Evolutionary conservation across 2,888 invertebrate species (phyloP), one percentile per base, ranked within the genome.

Genomic region (Slavum lentiscoides): DNA sequence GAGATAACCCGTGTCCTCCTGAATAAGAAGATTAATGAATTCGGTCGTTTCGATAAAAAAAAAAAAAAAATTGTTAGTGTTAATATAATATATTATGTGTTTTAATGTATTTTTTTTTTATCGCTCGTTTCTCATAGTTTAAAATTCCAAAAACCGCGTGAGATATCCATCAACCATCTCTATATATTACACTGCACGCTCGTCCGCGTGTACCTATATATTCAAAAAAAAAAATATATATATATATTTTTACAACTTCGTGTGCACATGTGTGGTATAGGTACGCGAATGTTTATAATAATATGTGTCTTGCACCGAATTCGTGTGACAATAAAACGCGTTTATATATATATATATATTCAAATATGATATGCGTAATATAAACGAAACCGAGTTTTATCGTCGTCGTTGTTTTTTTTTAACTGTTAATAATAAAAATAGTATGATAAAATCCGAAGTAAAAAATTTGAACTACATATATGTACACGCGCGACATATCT

Each of bases 1-100:
- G 30, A 64, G 62, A 53, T 74, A 4, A 37, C 64, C n/a, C n/a
- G 64, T 53, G 70, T 30, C n/a, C 39, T 3, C n/a, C 66, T 0
- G 3, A 17, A 19, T 19, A 5, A 55, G 59, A 76, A 76, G 76
- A 76, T 76, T 76, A 76, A 76, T 76, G 68, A 76, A 76, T 76
- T 76, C 59, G 43, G 68, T 21, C 17, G 58, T 66, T 55, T 17
- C 53, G 21, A 62, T 49, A 62, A 43, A 69, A 66, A 66, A 55
- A 23, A 19, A 39, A 17, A 58, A 74, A 74, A 53, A 13, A 43
- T 30, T 43, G 43, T 43, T 43, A 43, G 43, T 43, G 9, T 64
- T 74, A 74, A 74, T 55, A 66, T 66, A 19, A 55, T 74, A 23
- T 21, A 21, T 21, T 21, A 11, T 0, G 13, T 15, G 30, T 17